Base-by-base conservation (phyloP, 1,140 invertebrate genomes). In the Pomacea maculata region DNA sequence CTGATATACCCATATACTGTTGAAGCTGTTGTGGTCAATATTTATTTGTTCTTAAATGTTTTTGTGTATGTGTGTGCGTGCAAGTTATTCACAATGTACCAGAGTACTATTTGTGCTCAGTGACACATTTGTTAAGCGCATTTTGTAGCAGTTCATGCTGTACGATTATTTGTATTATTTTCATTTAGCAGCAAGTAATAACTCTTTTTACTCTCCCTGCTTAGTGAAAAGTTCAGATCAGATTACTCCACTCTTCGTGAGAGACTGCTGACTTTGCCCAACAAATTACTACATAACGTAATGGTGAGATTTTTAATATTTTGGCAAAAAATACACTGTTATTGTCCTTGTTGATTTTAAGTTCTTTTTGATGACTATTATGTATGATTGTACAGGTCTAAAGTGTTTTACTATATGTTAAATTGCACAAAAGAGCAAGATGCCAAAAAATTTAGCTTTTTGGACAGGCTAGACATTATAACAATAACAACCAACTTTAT, bases 251-350 rank as follows among this genome's bases (percentile, higher is more conserved):
- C 83, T 45, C 83, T 92, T 54, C 84, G 87, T 64, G 79, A 87
- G 7, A 82, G 87, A 75, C 79, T 92, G 21, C 81, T 83, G 70
- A 91, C 90, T 19, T 82, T 92, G 19, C 88, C 92, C 21, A 89
- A 92, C 79, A 87, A 88, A 83, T 64, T 90, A 1, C 87, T 86
- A 70, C 89, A 92, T 87, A 89, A 92, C 83, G 84, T 91, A 55
- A 92, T 92, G 90, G 91, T 92, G 88, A 85, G 78, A 8, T 45
- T 70, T 70, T 2, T 70, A 11, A 5, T 70, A 29, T 45, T 70
- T 70, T 61, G 11, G 11, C 9, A 14, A 61, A 61, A 61, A 61
- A 61, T 17, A 61, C 9, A 9, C 57, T 6, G 34, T 45, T 45
- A 45, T 45, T 45, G 34, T 45, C 34, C 34, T 45, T 6, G 34